Percentiles rank a stretch among this genome's conserved stretches.
Evolutionary conservation across 2,888 invertebrate species (phyloP).

Genomic region (Drosophila leonis): DNA sequence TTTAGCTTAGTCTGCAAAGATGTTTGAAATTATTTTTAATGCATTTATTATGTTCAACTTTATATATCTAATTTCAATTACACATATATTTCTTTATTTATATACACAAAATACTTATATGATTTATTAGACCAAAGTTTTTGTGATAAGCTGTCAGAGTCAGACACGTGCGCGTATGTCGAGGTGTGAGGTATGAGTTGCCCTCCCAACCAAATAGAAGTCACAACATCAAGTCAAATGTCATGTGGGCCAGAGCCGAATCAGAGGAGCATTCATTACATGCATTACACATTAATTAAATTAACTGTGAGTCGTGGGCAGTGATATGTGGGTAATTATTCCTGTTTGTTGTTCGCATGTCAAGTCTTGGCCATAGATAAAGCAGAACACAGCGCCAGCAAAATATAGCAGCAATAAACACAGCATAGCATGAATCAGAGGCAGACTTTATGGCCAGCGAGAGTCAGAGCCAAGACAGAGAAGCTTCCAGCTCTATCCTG

Average conservation of each 20-base stretch:
- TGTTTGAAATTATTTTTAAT: too few species aligned
- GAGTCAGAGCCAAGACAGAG: constrained; percentile 21
- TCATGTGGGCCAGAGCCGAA: constrained; percentile 38
- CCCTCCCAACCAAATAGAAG: background rate
- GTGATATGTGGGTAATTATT: constrained; percentile 63
- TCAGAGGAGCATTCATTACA: constrained; percentile 40
- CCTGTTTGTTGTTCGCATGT: constrained; percentile 62
- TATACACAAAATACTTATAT: background rate
- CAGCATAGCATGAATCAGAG: constrained; percentile 61
- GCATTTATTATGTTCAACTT: background rate
- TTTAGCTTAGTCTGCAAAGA: too few species aligned
- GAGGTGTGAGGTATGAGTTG: background rate
- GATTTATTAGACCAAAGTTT: constrained; percentile 10
- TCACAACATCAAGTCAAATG: constrained; percentile 53
- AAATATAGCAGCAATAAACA: constrained; percentile 17
- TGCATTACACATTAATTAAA: constrained; percentile 71
- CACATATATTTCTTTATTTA: background rate
- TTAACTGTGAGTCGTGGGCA: constrained; percentile 58
- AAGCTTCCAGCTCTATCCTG: constrained; percentile 6
- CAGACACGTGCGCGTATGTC: background rate
- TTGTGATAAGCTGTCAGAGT: constrained; percentile 17
- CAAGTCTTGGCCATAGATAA: constrained; percentile 60
- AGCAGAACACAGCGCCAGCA: constrained; percentile 8
- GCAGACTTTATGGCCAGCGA: constrained; percentile 36
- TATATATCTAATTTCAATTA: background rate